A percentile compares a stretch with the other conserved stretches of the same genome.
Conservation (phyloP, 1,140 invertebrate species). For the Maniola jurtina region DNA sequence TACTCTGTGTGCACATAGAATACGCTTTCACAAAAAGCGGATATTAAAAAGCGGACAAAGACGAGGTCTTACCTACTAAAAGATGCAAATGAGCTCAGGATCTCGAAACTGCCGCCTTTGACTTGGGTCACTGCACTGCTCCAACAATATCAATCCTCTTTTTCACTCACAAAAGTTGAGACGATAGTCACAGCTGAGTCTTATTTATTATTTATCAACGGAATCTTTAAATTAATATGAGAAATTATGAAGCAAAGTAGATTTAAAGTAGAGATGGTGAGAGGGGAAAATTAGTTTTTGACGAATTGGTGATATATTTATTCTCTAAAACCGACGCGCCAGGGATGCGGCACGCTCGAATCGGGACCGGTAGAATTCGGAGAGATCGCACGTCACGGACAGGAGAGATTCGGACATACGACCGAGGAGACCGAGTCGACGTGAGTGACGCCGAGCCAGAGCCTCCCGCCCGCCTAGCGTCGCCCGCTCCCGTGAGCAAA, state of each 20-base stretch:
- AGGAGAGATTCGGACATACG: constrained; percentile 73
- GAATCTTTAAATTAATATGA: constrained; percentile 22
- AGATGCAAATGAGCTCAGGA: constrained; percentile 60
- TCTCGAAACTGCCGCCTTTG: constrained; percentile 45
- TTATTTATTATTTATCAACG: constrained; percentile 16
- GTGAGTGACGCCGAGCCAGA: constrained; percentile 67
- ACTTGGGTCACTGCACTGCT: constrained; percentile 52
- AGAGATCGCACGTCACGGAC: constrained; percentile 69
- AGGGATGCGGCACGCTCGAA: constrained; percentile 51
- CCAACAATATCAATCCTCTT: constrained; percentile 64
- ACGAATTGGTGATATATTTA: constrained; percentile 17
- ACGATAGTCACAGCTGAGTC: constrained; percentile 20
- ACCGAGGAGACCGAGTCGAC: constrained; percentile 66
- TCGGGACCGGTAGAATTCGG: constrained; percentile 66
- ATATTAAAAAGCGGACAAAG: constrained; percentile 38
- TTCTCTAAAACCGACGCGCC: constrained; percentile 46
- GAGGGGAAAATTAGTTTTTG: background rate
- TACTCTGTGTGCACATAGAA: background rate
- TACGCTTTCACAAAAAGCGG: constrained; percentile 30
- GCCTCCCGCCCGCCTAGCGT: constrained; percentile 69
- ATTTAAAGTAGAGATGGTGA: constrained; percentile 6
- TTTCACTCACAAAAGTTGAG: constrained; percentile 47
- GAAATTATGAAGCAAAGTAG: constrained; percentile 19
- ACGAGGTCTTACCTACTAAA: constrained; percentile 61
- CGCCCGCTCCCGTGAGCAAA: constrained; percentile 62